phyloP scores from a whole-genome alignment of 1,140 invertebrate species.

The Leguminivora glycinivorella region DNA sequence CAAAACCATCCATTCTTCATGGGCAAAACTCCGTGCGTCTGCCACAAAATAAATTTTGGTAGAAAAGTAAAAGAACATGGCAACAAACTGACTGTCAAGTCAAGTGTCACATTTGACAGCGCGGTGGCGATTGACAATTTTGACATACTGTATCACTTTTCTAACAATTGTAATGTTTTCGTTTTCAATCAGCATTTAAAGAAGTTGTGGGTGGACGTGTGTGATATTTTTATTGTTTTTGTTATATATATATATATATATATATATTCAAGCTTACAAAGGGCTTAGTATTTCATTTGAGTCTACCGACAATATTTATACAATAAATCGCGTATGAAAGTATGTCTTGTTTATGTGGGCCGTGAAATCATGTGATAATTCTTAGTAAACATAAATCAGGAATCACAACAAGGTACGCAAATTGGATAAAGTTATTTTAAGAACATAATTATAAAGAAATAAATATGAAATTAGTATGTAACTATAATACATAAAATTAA shows the following conservation, averaged over 20 bases:
- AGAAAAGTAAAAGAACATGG: background rate
- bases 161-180: background rate
- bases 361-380: conserved; percentile 3
- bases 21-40: no score
- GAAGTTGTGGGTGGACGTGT: background rate
- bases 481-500: background rate
- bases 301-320: background rate
- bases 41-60: no score
- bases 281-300: background rate
- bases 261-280: background rate
- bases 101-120: background rate
- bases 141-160: background rate
- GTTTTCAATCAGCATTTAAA: background rate
- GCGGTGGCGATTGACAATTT: background rate
- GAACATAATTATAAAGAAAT: no score
- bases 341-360: background rate
- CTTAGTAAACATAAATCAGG: background rate
- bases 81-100: background rate
- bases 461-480: background rate
- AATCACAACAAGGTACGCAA: conserved; percentile 3
- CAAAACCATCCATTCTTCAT: no score
- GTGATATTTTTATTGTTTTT: background rate
- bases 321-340: background rate
- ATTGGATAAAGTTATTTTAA: background rate
- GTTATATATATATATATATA: background rate